Evolutionary conservation across 2,888 invertebrate genomes (phyloP).

Genomic region (Clivina fossor): DNA sequence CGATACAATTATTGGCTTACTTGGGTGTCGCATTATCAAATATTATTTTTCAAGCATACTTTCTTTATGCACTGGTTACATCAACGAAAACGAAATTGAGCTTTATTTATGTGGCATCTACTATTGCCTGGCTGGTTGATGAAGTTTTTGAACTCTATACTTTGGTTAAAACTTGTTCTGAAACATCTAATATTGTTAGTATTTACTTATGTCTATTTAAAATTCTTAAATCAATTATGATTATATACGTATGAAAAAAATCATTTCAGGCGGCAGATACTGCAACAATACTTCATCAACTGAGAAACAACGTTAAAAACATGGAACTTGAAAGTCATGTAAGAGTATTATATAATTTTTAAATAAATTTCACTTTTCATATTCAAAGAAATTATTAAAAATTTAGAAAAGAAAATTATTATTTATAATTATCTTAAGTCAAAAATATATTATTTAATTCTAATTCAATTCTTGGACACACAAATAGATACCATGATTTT

Average conservation of each 20-base stretch:
- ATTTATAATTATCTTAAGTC: neutral
- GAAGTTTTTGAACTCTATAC: conserved; percentile 44
- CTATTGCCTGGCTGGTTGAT: conserved; percentile 43
- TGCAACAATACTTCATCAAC: conserved; percentile 51
- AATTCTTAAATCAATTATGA: conserved; percentile 9
- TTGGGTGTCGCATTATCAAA: conserved; percentile 42
- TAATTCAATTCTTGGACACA: neutral
- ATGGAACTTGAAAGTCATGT: conserved; percentile 52
- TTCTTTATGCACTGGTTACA: conserved; percentile 42
- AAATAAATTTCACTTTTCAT: conserved; percentile 14
- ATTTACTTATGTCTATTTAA: conserved; percentile 5
- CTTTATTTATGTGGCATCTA: conserved; percentile 36
- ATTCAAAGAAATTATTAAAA: neutral
- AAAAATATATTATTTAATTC: neutral
- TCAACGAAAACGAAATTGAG: conserved; percentile 34
- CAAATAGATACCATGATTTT: too few relatives aligned
- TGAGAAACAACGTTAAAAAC: conserved; percentile 50
- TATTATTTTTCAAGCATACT: conserved; percentile 45
- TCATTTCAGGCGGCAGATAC: conserved; percentile 51
- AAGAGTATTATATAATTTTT: conserved; percentile 36
- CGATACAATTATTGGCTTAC: conserved; percentile 42
- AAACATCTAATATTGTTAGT: conserved; percentile 43
- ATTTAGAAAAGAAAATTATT: too few relatives aligned
- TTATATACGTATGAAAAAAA: conserved; percentile 4
- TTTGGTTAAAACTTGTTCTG: conserved; percentile 42